Evolutionary conservation across 2,888 invertebrate genomes (phyloP).

Genomic region (Pristionchus japonicus): DNA sequence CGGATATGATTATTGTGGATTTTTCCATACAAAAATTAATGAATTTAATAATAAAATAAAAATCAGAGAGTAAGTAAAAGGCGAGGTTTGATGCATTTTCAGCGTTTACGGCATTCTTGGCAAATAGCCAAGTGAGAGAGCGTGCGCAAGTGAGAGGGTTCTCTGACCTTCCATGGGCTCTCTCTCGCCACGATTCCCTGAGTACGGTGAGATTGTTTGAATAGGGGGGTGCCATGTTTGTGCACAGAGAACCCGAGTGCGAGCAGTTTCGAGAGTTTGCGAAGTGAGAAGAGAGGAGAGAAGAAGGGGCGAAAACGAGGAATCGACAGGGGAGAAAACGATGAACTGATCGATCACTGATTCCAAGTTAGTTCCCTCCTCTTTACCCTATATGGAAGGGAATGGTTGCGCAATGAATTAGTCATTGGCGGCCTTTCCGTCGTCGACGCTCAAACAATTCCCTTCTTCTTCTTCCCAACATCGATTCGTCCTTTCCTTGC

Average conservation of each 20-base stretch:
- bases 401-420: not conserved
- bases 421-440: not conserved
- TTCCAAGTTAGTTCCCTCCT: not conserved
- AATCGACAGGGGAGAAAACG: not conserved
- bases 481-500: constrained; percentile 17
- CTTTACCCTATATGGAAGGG: not conserved
- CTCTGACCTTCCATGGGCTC: not conserved
- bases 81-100: too few relatives aligned
- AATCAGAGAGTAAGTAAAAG: too few relatives aligned
- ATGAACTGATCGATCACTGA: constrained; percentile 28
- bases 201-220: not conserved
- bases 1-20: too few relatives aligned
- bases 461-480: not conserved
- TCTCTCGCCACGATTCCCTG: constrained; percentile 8
- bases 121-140: not conserved
- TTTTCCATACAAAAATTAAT: too few relatives aligned
- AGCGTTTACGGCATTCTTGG: too few relatives aligned
- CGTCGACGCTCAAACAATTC: not conserved
- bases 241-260: constrained; percentile 17
- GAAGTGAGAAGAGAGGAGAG: constrained; percentile 5
- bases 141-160: not conserved
- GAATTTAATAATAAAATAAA: too few relatives aligned
- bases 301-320: not conserved
- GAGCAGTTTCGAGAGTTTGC: constrained; percentile 36
- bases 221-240: constrained; percentile 24